phyloP scores from a whole-genome alignment of 1,140 invertebrate genomes.

The Drosophila nigrodunni region DNA sequence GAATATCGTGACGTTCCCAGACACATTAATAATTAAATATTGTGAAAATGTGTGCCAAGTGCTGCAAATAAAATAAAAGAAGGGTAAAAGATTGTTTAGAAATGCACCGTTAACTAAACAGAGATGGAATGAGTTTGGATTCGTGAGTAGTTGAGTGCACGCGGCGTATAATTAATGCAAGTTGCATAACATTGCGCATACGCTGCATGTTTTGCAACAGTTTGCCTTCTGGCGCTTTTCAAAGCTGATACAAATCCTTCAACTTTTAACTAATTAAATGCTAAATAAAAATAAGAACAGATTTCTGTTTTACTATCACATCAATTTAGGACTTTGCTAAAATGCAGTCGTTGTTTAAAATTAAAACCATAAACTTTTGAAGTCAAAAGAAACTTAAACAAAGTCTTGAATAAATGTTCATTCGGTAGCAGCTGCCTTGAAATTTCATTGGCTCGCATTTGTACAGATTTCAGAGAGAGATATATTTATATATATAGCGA shows the following conservation, averaged over 20 bases:
- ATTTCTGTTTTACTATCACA: too few species aligned
- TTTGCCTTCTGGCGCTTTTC: not conserved
- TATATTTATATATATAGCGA: not conserved
- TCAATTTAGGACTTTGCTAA: too few species aligned
- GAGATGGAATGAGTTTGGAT: not conserved
- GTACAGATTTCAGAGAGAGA: not conserved
- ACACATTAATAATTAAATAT: conserved; percentile 69
- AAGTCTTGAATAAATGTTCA: not conserved
- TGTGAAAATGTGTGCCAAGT: conserved; percentile 25
- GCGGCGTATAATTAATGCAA: conserved; percentile 57
- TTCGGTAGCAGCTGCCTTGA: not conserved
- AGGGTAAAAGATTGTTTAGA: conserved; percentile 4
- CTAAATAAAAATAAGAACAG: too few species aligned
- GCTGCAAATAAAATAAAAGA: conserved; percentile 42
- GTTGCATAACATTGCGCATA: conserved; percentile 55
- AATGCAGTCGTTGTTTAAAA: too few species aligned
- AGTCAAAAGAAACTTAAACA: too few species aligned
- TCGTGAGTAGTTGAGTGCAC: not conserved
- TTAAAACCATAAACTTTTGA: too few species aligned
- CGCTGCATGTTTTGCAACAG: conserved; percentile 21
- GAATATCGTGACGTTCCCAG: conserved; percentile 34
- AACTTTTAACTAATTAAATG: too few species aligned
- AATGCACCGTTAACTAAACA: not conserved
- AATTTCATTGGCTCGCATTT: conserved; percentile 54
- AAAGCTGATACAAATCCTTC: conserved; percentile 28